phyloP scores from a whole-genome alignment of 23 tunicate species.

The Clavelina lepadiformis region DNA sequence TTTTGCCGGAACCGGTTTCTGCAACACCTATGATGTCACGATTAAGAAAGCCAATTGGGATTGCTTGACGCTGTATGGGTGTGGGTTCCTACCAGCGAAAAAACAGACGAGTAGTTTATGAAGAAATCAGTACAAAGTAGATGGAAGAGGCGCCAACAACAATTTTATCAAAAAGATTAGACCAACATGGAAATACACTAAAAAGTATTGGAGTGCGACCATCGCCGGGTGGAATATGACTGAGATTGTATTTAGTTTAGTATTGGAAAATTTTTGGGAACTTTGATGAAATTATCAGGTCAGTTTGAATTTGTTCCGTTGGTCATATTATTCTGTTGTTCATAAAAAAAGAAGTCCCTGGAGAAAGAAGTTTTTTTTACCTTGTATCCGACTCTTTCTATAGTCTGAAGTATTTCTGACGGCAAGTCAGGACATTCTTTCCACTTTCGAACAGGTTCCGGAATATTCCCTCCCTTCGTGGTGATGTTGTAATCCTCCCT shows the following conservation, averaged over 20 bases:
- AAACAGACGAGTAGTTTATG: too few relatives aligned
- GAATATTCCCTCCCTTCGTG: conserved; percentile 98
- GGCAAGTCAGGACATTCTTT: conserved; percentile 78
- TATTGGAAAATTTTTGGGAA: too few relatives aligned
- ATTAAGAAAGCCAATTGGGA: conserved; percentile 89
- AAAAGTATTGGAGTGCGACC: too few relatives aligned
- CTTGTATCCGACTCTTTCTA: conserved; percentile 74
- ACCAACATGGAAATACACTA: too few relatives aligned
- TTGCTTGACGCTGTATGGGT: conserved; percentile 97
- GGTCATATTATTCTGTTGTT: neutral
- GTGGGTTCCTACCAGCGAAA: conserved; percentile 61
- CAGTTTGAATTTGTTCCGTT: too few relatives aligned
- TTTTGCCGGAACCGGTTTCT: conserved; percentile 99
- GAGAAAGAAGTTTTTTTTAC: conserved; percentile 2
- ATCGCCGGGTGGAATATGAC: too few relatives aligned
- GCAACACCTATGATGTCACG: conserved; percentile 98
- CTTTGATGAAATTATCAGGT: too few relatives aligned
- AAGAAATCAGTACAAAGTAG: too few relatives aligned
- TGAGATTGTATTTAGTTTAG: too few relatives aligned
- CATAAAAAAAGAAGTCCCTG: neutral
- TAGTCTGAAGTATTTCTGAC: conserved; percentile 60
- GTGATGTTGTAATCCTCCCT: conserved; percentile 94
- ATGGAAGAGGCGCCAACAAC: too few relatives aligned
- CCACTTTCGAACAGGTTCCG: conserved; percentile 87
- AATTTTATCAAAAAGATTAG: too few relatives aligned